Conservation (phyloP, 1,140 invertebrate species). For the Oncopodura yosiiana region DNA sequence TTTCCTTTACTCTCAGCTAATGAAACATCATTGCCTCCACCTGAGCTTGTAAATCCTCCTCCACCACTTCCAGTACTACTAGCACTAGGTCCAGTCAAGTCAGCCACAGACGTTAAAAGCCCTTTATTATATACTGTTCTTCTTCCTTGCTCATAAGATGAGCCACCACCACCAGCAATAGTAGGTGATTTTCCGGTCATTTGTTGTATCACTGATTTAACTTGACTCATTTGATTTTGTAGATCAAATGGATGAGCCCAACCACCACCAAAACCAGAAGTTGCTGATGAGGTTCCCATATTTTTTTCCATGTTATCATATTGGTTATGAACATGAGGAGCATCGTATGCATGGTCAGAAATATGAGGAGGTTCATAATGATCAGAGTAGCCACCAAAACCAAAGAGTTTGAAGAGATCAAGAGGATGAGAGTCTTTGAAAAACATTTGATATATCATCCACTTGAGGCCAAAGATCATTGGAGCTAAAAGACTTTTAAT, state of each 20-base stretch:
- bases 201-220: background rate
- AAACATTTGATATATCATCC: slow-evolving; percentile 25
- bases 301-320: slow-evolving; percentile 19
- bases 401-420: slow-evolving; percentile 27
- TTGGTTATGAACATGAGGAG: slow-evolving; percentile 20
- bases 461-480: slow-evolving; percentile 30
- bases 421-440: slow-evolving; percentile 28
- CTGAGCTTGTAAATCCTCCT: background rate
- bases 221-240: background rate
- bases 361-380: background rate
- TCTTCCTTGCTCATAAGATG: background rate
- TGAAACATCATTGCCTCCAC: background rate
- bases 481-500: slow-evolving; percentile 32
- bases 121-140: background rate
- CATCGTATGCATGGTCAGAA: slow-evolving; percentile 1
- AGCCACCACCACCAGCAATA: background rate
- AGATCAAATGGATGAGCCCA: background rate
- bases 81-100: background rate
- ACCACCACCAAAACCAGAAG: too few species aligned
- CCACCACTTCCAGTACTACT: background rate
- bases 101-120: background rate
- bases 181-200: background rate
- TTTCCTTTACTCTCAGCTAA: slow-evolving; percentile 9
- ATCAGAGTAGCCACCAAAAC: background rate
- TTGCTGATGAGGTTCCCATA: background rate